Percentiles rank a stretch among this genome's conserved stretches.
phyloP scores from a whole-genome alignment of 2,113 vertebrate genomes.

The Macquaria australasica region DNA sequence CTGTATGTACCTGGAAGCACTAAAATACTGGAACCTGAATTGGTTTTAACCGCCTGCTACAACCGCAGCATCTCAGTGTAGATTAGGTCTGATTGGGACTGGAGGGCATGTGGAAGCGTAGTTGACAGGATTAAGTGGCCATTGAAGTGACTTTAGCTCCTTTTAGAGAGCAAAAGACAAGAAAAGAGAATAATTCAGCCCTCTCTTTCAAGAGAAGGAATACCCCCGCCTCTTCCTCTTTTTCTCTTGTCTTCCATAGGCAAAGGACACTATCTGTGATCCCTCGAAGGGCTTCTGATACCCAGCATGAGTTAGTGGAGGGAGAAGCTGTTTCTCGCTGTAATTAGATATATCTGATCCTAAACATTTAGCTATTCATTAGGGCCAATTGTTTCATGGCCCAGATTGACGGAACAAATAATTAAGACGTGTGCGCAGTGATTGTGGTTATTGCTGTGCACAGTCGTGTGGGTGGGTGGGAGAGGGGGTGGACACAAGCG shows the following conservation, averaged over 20 bases:
- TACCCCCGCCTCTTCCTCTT: constrained; percentile 48
- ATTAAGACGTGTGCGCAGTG: constrained; percentile 88
- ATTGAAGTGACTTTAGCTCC: constrained; percentile 98
- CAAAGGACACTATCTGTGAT: constrained; percentile 92
- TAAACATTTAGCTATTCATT: constrained; percentile 90
- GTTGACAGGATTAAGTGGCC: constrained; percentile 98
- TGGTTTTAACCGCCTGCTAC: constrained; percentile 94
- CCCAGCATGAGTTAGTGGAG: constrained; percentile 86
- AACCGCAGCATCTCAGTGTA: constrained; percentile 90
- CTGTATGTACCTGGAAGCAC: constrained; percentile 85
- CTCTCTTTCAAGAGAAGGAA: constrained; percentile 60
- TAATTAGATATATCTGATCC: constrained; percentile 93
- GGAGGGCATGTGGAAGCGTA: constrained; percentile 93
- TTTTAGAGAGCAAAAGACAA: constrained; percentile 92
- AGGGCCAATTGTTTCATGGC: constrained; percentile 91
- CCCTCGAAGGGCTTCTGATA: constrained; percentile 82
- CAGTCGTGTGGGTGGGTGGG: constrained; percentile 11
- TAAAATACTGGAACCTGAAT: constrained; percentile 91
- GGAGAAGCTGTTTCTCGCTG: constrained; percentile 85
- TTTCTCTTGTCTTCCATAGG: constrained; percentile 71
- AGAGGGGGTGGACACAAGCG: not conserved
- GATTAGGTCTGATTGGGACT: constrained; percentile 93
- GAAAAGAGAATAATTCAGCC: constrained; percentile 89
- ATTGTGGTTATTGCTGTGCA: constrained; percentile 87
- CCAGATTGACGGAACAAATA: constrained; percentile 87